Evolutionary conservation across 2,888 invertebrate genomes (phyloP).

Genomic region (Xanthorhoe designata): DNA sequence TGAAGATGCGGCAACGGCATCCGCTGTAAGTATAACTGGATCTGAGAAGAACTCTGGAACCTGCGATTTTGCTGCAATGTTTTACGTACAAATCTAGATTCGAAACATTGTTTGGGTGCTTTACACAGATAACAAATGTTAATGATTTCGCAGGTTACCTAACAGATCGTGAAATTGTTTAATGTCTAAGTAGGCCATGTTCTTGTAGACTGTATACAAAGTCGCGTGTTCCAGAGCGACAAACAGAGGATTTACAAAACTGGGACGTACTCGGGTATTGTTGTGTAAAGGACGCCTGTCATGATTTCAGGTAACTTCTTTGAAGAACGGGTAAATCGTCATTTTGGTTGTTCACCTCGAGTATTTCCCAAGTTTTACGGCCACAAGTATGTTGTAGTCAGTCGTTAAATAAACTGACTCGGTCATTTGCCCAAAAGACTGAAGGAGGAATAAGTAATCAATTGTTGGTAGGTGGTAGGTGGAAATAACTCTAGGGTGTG

Average conservation of each 20-base stretch:
- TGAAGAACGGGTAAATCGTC: neutral
- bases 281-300: neutral
- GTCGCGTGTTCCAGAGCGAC: constrained; percentile 30
- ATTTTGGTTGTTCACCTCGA: constrained; percentile 10
- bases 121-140: neutral
- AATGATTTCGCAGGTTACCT: neutral
- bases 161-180: neutral
- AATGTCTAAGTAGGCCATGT: neutral
- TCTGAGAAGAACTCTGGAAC: constrained; percentile 27
- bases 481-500: constrained; percentile 26
- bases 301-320: constrained; percentile 1
- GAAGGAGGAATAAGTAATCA: constrained; percentile 3
- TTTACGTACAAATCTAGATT: constrained; percentile 6
- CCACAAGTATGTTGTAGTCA: neutral
- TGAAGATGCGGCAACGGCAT: constrained; percentile 1
- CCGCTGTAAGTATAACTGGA: constrained; percentile 25
- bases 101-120: constrained; percentile 3
- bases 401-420: constrained; percentile 4
- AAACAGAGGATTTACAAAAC: constrained; percentile 16
- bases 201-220: constrained; percentile 15
- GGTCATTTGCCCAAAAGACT: constrained; percentile 30
- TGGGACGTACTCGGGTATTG: constrained; percentile 30
- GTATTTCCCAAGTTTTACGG: constrained; percentile 25
- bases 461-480: constrained; percentile 1
- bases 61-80: constrained; percentile 28